These are phyloP conservation scores for Spicauda simplicius DNA, from an alignment of 2,888 invertebrate species.

Conservation along the genomic window DNA sequence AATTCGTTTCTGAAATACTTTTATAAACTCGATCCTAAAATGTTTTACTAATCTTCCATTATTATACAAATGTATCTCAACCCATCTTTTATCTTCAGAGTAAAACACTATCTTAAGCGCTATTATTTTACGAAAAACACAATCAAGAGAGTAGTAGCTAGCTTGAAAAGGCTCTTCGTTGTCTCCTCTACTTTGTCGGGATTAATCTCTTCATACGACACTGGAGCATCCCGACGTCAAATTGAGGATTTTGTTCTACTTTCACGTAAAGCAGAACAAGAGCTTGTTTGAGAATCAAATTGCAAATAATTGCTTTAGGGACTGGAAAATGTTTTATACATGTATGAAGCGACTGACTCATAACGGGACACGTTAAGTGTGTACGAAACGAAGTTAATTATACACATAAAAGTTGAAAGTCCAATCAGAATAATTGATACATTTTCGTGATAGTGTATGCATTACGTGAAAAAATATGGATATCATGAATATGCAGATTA, in stretches of 20 bases:
- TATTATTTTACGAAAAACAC: conserved; percentile 31
- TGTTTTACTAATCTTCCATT: neutral
- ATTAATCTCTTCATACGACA: conserved; percentile 37
- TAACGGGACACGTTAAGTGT: neutral
- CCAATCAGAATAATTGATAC: too few species aligned
- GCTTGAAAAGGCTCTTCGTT: conserved; percentile 36
- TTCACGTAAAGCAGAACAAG: conserved; percentile 29
- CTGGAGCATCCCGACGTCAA: conserved; percentile 31
- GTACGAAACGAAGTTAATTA: neutral
- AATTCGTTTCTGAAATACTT: neutral
- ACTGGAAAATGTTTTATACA: conserved; percentile 3
- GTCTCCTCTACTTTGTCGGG: conserved; percentile 35
- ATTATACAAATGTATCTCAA: neutral
- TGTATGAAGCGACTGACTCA: neutral
- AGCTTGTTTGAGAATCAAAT: conserved; percentile 28
- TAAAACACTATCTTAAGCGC: conserved; percentile 17
- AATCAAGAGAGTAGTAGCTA: conserved; percentile 32
- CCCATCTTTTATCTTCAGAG: conserved; percentile 7
- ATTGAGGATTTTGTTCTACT: conserved; percentile 36
- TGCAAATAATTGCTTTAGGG: conserved; percentile 22
- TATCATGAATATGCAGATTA: too few species aligned
- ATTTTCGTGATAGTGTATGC: too few species aligned
- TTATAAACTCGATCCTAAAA: neutral
- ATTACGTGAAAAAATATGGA: too few species aligned
- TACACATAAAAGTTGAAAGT: too few species aligned